Evolutionary conservation across 2,888 invertebrate genomes (phyloP), one percentile per base, ranked within the genome.

Genomic region (Pyrrhia umbra): DNA sequence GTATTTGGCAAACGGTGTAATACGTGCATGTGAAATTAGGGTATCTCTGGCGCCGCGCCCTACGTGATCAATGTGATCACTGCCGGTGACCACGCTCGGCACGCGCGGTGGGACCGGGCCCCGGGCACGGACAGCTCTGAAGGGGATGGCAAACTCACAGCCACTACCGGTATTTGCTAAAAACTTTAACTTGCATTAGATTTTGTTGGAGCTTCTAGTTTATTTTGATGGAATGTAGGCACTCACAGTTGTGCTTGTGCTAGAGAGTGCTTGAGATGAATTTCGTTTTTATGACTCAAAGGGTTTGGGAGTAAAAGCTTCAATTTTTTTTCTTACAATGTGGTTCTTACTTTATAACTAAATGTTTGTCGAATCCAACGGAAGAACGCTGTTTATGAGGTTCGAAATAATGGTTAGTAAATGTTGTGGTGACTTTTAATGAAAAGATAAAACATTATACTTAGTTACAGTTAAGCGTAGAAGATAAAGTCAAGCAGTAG

Each of bases 21-120:
- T 46, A 60, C 60, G 51, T 69, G 61, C 46, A 68, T 52, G 25
- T 25, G 18, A 6, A 60, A 52, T 61, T 25, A 68, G 66, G 30
- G 13, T 34, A n/a, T 21, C 25, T 46, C 34, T 45, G 37, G 15
- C 4, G 18, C 27, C 21, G 37, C 27, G 27, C 23, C 43, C n/a
- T n/a, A 21, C 45, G 57, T 23, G 45, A 0, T 9, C 37, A 4
- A 50, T 54, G 71, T 74, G 76, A 18, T 55, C 55, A 55, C 40
- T 57, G 57, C 70, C 20, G 6, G 15, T 50, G 60, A 34, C 43
- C 63, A 23, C 47, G 62, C 16, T 3, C 56, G 8, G 56, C 45
- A 45, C 47, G 50, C 20, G 34, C 5, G 46, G 58, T 57, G 54
- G 45, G 43, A 15, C 23, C 16, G 9, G 20, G 1, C 2, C 21